Conservation (phyloP, 2,888 invertebrate genomes). For the Nymphalis polychloros region DNA sequence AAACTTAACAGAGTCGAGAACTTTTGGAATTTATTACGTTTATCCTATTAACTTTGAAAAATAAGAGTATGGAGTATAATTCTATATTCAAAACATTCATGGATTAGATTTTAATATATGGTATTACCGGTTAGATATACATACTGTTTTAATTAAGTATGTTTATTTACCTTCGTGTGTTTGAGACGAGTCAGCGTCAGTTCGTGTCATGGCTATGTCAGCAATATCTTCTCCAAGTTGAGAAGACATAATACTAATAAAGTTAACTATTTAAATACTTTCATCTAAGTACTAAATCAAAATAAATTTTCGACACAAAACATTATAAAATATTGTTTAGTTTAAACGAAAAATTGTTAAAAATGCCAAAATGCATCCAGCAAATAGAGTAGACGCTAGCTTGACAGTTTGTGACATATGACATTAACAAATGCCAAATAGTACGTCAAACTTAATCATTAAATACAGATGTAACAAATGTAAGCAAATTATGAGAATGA, state of each 20-base stretch:
- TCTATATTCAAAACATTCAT: no score
- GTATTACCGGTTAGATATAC: not conserved
- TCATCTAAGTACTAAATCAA: not conserved
- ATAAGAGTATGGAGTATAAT: no score
- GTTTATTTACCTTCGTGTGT: constrained; percentile 74
- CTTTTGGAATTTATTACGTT: no score
- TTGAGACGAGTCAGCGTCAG: constrained; percentile 71
- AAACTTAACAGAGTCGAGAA: no score
- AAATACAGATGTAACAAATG: no score
- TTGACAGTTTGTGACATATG: not conserved
- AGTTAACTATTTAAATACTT: not conserved
- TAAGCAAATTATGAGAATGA: no score
- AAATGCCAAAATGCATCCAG: not conserved
- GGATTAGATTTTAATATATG: no score
- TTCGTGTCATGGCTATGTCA: constrained; percentile 64
- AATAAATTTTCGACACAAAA: not conserved
- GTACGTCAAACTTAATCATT: no score
- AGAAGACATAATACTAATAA: constrained; percentile 42
- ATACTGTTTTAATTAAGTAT: constrained; percentile 27
- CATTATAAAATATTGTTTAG: not conserved
- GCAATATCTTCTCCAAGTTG: constrained; percentile 65
- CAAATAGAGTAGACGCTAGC: not conserved
- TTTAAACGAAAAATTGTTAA: not conserved
- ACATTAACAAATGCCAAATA: not conserved
- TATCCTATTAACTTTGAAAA: no score